Percentiles rank a stretch among this genome's conserved stretches.
phyloP scores from a whole-genome alignment of 1,140 invertebrate genomes.

The Panulirus ornatus region DNA sequence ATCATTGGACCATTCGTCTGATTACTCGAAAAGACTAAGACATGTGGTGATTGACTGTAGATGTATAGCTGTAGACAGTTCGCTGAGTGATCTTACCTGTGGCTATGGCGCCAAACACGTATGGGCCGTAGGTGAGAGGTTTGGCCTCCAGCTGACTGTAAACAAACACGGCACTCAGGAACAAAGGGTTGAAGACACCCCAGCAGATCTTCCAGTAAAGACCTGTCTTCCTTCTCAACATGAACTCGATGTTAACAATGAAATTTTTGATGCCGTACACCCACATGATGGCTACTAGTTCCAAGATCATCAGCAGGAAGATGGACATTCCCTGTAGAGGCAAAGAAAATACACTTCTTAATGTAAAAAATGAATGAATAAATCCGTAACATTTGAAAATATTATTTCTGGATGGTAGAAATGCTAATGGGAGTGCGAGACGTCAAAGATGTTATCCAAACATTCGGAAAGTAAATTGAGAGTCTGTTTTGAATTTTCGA shows the following conservation, averaged over 20 bases:
- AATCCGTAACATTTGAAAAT: too few species aligned
- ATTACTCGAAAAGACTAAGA: too few species aligned
- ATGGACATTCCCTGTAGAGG: constrained; percentile 33
- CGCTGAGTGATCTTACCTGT: neutral
- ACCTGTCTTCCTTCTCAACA: constrained; percentile 85
- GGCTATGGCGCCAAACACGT: constrained; percentile 44
- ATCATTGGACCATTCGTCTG: too few species aligned
- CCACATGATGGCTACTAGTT: constrained; percentile 86
- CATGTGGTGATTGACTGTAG: too few species aligned
- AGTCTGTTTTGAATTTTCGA: too few species aligned
- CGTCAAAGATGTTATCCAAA: too few species aligned
- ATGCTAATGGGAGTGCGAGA: too few species aligned
- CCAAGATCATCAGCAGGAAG: constrained; percentile 84
- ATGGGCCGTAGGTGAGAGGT: constrained; percentile 60
- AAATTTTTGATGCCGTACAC: constrained; percentile 84
- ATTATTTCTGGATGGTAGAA: too few species aligned
- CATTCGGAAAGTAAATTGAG: too few species aligned
- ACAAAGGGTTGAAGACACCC: constrained; percentile 85
- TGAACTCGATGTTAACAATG: constrained; percentile 85
- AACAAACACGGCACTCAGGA: constrained; percentile 85
- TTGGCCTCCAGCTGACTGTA: constrained; percentile 80
- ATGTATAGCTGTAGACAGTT: too few species aligned
- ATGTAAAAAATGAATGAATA: too few species aligned
- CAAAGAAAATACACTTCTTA: too few species aligned
- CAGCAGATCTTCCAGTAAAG: constrained; percentile 90